Evolutionary conservation across 1,140 invertebrate species (phyloP).

Genomic region (Trypoxylus dichotomus): DNA sequence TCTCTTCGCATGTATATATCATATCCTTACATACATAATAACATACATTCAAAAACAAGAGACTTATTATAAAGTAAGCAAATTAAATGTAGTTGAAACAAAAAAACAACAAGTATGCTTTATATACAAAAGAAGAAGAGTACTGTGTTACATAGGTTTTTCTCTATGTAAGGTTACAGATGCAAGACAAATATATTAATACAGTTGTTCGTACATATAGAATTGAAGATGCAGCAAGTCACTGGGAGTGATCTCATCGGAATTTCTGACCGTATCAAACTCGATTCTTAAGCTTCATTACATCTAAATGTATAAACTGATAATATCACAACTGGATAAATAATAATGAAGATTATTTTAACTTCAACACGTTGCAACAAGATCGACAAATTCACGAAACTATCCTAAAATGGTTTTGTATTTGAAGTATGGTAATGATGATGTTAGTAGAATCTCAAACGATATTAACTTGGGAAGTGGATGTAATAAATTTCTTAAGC

Average conservation of each 20-base stretch:
- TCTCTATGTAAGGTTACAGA: neutral
- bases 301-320: slow-evolving; percentile 14
- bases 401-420: too few relatives aligned
- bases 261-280: neutral
- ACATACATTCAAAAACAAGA: neutral
- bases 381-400: neutral
- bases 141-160: neutral
- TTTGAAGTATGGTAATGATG: too few relatives aligned
- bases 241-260: neutral
- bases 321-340: slow-evolving; percentile 10
- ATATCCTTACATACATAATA: neutral
- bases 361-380: neutral
- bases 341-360: neutral
- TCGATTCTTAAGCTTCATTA: neutral
- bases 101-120: neutral
- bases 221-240: neutral
- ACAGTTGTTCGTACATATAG: neutral
- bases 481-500: too few relatives aligned
- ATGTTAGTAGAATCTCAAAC: too few relatives aligned
- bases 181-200: neutral
- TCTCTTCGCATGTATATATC: neutral
- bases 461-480: too few relatives aligned
- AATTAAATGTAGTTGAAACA: neutral
- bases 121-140: slow-evolving; percentile 16
- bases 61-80: slow-evolving; percentile 15